These are phyloP conservation scores for Gallinago undulata DNA, from an alignment of 2,113 vertebrate genomes.

Conservation along the genomic window DNA sequence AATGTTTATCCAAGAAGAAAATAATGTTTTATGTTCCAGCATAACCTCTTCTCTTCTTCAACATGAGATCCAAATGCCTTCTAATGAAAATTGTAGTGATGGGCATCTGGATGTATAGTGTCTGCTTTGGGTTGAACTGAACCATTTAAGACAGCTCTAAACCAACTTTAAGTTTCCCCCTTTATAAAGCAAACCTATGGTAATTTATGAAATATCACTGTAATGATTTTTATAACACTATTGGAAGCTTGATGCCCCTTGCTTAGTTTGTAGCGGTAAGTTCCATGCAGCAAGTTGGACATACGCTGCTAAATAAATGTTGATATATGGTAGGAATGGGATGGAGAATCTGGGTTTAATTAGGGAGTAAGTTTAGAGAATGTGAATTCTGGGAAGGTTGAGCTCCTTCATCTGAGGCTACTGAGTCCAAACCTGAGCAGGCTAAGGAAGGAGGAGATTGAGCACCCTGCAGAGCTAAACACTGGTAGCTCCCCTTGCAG, in stretches of 20 bases:
- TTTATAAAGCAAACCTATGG: background rate
- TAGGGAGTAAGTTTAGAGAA: background rate
- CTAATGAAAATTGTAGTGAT: background rate
- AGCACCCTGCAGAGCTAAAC: background rate
- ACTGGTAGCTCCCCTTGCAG: background rate
- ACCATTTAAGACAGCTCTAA: background rate
- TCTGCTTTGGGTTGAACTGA: background rate
- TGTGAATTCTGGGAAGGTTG: background rate
- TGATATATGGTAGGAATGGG: background rate
- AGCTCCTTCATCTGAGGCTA: background rate
- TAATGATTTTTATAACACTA: background rate
- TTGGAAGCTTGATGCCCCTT: background rate
- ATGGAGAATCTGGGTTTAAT: background rate
- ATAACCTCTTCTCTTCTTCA: background rate
- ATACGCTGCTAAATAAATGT: background rate
- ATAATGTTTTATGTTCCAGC: background rate
- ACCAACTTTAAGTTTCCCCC: background rate
- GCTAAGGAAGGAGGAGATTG: background rate
- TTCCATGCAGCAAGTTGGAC: background rate
- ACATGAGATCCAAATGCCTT: background rate
- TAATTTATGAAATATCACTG: background rate
- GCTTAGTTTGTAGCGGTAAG: background rate
- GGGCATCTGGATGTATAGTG: background rate
- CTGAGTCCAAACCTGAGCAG: background rate
- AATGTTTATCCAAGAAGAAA: background rate